Base-by-base conservation (phyloP, 2,113 vertebrate species). In the Oncorhynchus mykiss region DNA sequence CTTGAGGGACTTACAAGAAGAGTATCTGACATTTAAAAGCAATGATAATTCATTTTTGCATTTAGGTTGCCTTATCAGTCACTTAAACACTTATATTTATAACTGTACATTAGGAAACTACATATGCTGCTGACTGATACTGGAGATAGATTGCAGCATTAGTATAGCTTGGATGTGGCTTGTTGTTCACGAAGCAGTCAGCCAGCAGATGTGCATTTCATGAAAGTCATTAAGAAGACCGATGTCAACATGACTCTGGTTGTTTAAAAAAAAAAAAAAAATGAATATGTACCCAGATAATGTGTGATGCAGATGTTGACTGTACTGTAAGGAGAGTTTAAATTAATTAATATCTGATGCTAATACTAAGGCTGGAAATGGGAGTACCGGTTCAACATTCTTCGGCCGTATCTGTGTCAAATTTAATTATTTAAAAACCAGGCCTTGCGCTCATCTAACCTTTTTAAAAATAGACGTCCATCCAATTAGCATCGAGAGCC, bases 211-310 rank as follows among this genome's bases (percentile, higher is more conserved):
- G 27, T 13, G 7, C 67, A 45, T 18, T 80, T 76, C 88, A 84
- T 86, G 70, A 83, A 79, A 79, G 85, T 84, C 79, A 86, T 90
- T 86, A 83, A 34, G 31, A 70, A 83, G 85, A 79, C 87, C 91
- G 84, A 90, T 89, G 87, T 91, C 86, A 89, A 73, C 71, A 80
- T 75, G 82, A 85, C 82, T 87, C 85, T 77, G 84, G 84, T 89
- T 89, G 71, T 72, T 87, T 81, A 24, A 24, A 24, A 24, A 24
- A 24, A 24, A 24, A 24, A 24, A 24, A 24, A 24, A 24, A 24
- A 85, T 77, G 83, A 82, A 69, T 70, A 60, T 74, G 57, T 71
- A 76, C 64, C 39, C 29, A 65, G 77, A 29, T 67, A 34, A 76
- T 51, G 76, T 75, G 76, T 70, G 70, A 66, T 65, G 73, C 88